Percentiles rank a stretch among this genome's conserved stretches.
Evolutionary conservation across 1,140 invertebrate genomes (phyloP).

Genomic region (Papilio glaucus): DNA sequence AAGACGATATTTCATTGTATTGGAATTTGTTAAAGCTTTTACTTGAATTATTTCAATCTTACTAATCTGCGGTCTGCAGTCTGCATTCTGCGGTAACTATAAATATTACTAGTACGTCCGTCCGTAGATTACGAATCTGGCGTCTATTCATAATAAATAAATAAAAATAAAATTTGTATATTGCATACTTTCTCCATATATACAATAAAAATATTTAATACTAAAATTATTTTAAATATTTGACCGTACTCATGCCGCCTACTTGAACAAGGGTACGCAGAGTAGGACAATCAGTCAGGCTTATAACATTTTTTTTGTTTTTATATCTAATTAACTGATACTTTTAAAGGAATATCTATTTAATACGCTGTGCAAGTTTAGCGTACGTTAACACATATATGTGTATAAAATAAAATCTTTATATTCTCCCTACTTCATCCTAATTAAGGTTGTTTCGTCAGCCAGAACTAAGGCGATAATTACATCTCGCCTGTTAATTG

Average conservation of each 20-base stretch:
- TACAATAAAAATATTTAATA: too few species aligned
- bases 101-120: too few species aligned
- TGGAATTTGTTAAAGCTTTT: neutral
- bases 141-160: too few species aligned
- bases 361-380: neutral
- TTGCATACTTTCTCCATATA: too few species aligned
- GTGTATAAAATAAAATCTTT: constrained; percentile 4
- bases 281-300: too few species aligned
- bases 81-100: too few species aligned
- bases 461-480: constrained; percentile 15
- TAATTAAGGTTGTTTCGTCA: constrained; percentile 14
- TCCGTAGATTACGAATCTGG: too few species aligned
- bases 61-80: neutral
- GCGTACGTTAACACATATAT: neutral
- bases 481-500: constrained; percentile 18
- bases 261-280: neutral
- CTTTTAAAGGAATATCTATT: constrained; percentile 1
- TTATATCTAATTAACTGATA: neutral
- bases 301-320: too few species aligned
- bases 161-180: too few species aligned
- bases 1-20: constrained; percentile 13
- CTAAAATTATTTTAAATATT: too few species aligned
- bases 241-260: too few species aligned
- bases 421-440: constrained; percentile 4
- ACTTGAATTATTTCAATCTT: neutral